These are phyloP conservation scores for Drosophila testacea DNA, from an alignment of 2,888 invertebrate genomes.

Conservation along the genomic window DNA sequence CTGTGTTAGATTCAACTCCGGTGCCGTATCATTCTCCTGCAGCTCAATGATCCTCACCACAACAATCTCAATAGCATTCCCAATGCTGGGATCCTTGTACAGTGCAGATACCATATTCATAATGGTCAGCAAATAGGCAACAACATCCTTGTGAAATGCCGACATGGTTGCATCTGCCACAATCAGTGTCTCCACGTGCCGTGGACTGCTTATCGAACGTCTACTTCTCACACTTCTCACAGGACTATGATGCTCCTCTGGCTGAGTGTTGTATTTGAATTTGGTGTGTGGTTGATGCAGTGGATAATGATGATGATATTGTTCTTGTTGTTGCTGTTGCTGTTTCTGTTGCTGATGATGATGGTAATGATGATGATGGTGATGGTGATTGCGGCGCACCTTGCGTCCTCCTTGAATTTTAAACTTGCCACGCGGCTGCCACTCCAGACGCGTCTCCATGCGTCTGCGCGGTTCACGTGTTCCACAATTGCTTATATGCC, in stretches of 20 bases:
- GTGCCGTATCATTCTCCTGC: slow-evolving; percentile 86
- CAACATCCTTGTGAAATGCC: slow-evolving; percentile 93
- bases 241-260: slow-evolving; percentile 8
- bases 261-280: slow-evolving; percentile 61
- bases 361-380: slow-evolving; percentile 30
- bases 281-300: slow-evolving; percentile 52
- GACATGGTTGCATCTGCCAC: slow-evolving; percentile 96
- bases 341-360: slow-evolving; percentile 9
- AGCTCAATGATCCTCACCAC: slow-evolving; percentile 93
- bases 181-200: slow-evolving; percentile 93
- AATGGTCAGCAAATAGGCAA: slow-evolving; percentile 94
- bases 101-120: slow-evolving; percentile 96
- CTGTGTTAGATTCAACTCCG: slow-evolving; percentile 90
- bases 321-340: slow-evolving; percentile 68
- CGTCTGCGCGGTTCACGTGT: slow-evolving; percentile 86
- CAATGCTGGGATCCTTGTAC: slow-evolving; percentile 95
- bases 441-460: slow-evolving; percentile 87
- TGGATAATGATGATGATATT: slow-evolving; percentile 18
- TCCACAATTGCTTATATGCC: slow-evolving; percentile 86
- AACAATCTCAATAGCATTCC: slow-evolving; percentile 95
- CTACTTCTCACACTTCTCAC: slow-evolving; percentile 80
- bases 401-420: slow-evolving; percentile 85
- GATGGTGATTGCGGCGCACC: slow-evolving; percentile 82
- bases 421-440: slow-evolving; percentile 87
- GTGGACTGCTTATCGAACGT: slow-evolving; percentile 90